These are phyloP conservation scores for Pyrrhura leucotis DNA, from an alignment of 2,797 vertebrate genomes.

Conservation along the genomic window DNA sequence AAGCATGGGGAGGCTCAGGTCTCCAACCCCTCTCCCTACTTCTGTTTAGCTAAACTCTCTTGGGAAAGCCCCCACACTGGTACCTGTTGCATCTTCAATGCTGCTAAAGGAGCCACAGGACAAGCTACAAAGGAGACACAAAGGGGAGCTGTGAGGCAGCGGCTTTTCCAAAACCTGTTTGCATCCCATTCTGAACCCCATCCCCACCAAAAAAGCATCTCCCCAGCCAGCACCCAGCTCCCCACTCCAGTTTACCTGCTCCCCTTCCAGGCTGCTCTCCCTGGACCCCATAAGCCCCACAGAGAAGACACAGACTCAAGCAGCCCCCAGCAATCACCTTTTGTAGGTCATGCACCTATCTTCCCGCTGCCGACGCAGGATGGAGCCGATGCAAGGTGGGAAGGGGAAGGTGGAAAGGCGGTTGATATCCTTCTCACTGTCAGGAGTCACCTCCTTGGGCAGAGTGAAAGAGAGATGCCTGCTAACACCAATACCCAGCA, in stretches of 20 bases:
- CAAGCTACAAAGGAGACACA: constrained; percentile 29
- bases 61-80: background rate
- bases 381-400: constrained; percentile 90
- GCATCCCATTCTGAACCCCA: background rate
- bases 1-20: background rate
- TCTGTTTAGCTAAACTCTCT: background rate
- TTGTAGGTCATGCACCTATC: constrained; percentile 71
- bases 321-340: constrained; percentile 60
- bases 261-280: background rate
- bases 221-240: background rate
- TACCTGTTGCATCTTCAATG: constrained; percentile 80
- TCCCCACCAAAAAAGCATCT: background rate
- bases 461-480: background rate
- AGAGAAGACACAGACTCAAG: background rate
- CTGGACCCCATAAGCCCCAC: background rate
- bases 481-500: background rate
- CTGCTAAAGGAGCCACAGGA: constrained; percentile 79
- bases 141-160: background rate
- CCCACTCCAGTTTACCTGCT: background rate
- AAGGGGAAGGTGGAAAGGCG: constrained; percentile 93
- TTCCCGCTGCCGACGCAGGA: constrained; percentile 85
- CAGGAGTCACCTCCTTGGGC: constrained; percentile 75
- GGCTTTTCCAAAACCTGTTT: background rate
- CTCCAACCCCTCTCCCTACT: background rate
- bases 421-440: constrained; percentile 92